Conservation (phyloP, 2,113 vertebrate genomes). For the Microtus pennsylvanicus region DNA sequence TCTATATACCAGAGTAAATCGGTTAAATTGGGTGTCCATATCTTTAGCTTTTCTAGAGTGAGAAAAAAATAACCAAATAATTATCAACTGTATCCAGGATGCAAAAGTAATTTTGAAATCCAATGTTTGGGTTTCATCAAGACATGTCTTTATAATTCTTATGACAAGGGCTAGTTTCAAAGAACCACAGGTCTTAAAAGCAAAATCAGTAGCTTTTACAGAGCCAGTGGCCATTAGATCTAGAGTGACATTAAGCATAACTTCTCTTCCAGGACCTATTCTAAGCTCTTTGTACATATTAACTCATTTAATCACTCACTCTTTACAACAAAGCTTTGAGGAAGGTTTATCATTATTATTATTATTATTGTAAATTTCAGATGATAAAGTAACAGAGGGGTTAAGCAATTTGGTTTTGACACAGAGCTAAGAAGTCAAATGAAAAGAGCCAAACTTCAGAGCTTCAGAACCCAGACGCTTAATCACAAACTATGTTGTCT, state of each 20-base stretch:
- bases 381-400: neutral
- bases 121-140: conserved; percentile 13
- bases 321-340: neutral
- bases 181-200: neutral
- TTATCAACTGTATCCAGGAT: neutral
- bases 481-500: neutral
- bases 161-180: neutral
- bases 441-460: neutral
- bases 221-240: neutral
- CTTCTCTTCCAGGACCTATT: neutral
- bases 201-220: neutral
- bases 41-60: neutral
- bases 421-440: neutral
- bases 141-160: neutral
- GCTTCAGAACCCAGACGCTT: neutral
- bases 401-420: neutral
- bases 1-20: neutral
- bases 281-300: neutral
- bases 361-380: neutral
- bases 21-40: neutral
- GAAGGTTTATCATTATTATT: neutral
- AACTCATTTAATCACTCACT: neutral
- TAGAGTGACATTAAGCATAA: neutral
- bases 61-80: neutral
- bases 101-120: conserved; percentile 13